A percentile compares a stretch with the other conserved stretches of the same genome.
These are phyloP conservation scores for Ennomos fuscantarius DNA, from an alignment of 2,888 invertebrate genomes.

Conservation along the genomic window DNA sequence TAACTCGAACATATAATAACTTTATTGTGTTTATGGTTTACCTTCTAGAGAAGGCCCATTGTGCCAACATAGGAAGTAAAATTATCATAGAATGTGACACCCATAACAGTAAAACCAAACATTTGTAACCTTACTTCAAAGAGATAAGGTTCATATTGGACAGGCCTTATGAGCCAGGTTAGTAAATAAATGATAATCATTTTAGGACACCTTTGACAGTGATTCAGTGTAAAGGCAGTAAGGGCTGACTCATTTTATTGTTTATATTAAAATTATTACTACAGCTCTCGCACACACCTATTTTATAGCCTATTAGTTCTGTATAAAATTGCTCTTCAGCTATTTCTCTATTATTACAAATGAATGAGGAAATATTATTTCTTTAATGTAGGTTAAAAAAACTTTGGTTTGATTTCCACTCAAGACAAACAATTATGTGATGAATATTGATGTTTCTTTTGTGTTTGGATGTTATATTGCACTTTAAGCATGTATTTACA, in stretches of 20 bases:
- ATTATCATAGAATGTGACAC: slow-evolving; percentile 27
- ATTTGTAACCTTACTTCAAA: slow-evolving; percentile 7
- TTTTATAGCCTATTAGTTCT: too few species aligned
- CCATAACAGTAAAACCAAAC: neutral
- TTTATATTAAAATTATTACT: too few species aligned
- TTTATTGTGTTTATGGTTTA: slow-evolving; percentile 4
- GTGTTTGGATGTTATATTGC: too few species aligned
- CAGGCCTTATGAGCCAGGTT: neutral
- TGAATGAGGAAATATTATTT: too few species aligned
- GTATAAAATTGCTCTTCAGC: too few species aligned
- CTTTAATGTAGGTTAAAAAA: too few species aligned
- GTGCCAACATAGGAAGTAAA: slow-evolving; percentile 21
- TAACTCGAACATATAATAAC: neutral
- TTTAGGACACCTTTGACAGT: slow-evolving; percentile 22
- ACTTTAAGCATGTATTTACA: too few species aligned
- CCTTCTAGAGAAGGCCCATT: slow-evolving; percentile 12
- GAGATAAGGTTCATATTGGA: slow-evolving; percentile 3
- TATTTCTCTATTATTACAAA: too few species aligned
- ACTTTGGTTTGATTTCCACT: too few species aligned
- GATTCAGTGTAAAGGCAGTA: slow-evolving; percentile 12
- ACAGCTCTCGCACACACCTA: too few species aligned
- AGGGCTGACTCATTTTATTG: slow-evolving; percentile 11
- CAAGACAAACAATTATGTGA: too few species aligned
- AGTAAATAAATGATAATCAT: slow-evolving; percentile 20
- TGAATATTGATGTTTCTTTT: too few species aligned